Conservation (phyloP, 2,888 invertebrate genomes). For the Megalurothrips usitatus region DNA sequence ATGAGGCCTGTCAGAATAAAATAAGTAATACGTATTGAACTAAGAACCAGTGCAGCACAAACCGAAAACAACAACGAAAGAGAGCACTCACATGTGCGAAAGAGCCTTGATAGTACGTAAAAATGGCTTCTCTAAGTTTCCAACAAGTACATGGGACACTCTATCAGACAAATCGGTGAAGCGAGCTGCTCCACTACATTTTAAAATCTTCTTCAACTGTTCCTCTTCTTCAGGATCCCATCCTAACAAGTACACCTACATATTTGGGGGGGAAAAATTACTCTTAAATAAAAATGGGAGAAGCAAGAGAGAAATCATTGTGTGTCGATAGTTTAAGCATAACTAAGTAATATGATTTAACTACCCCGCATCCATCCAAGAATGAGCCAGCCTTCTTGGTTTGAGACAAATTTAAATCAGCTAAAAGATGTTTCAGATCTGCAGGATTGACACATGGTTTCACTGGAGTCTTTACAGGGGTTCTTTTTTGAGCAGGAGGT, state of each 20-base stretch:
- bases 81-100: constrained; percentile 32
- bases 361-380: constrained; percentile 83
- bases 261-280: too few relatives aligned
- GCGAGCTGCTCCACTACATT: constrained; percentile 77
- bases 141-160: constrained; percentile 76
- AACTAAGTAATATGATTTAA: constrained; percentile 40
- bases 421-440: constrained; percentile 39
- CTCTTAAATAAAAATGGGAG: constrained; percentile 34
- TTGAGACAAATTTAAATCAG: constrained; percentile 42
- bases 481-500: constrained; percentile 4
- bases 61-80: too few relatives aligned
- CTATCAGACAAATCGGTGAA: constrained; percentile 70
- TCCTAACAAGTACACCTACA: constrained; percentile 66
- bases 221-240: constrained; percentile 60
- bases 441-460: constrained; percentile 31
- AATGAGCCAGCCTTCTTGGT: constrained; percentile 73
- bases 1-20: constrained; percentile 49
- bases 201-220: constrained; percentile 64
- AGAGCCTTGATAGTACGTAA: constrained; percentile 31
- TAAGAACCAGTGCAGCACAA: too few relatives aligned
- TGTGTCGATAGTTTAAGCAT: constrained; percentile 56
- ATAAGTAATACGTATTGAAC: background rate
- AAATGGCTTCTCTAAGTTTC: constrained; percentile 46
- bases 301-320: background rate
- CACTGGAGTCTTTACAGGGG: constrained; percentile 30